Evolutionary conservation across 2,797 vertebrate genomes (phyloP), one percentile per base, ranked within the genome.

Genomic region (Tinamus major): DNA sequence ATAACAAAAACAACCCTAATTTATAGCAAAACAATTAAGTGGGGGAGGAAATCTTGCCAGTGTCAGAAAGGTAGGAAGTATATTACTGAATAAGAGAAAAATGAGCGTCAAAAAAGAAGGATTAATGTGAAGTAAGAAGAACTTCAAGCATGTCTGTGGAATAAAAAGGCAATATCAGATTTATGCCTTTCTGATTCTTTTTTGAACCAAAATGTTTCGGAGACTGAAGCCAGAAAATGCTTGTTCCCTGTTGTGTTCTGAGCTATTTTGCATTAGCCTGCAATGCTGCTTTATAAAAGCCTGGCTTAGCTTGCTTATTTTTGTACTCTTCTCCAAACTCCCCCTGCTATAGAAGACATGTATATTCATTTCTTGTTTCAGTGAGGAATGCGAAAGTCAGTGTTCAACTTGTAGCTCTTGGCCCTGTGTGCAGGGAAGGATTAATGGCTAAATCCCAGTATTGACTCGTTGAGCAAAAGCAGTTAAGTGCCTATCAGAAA

Each of bases 111-210:
- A 64, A 58, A 58, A 85, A 24, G 46, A 35, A 81, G 2, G 7
- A 51, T 5, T n/a, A 20, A 33, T 14, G 23, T 49, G 48, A 49
- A 35, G 44, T n/a, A 26, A 33, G 15, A 49, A 49, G 3, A 44
- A 33, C 56, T 35, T 1, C 3, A 24, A 56, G 71, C 44, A 10
- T 2, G 26, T 5, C 33, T 68, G 29, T 23, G 0, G 17, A 37
- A 44, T 29, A 7, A 64, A 13, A 11, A 31, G 26, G 29, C 4
- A 62, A 42, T 53, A 55, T 46, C 17, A 42, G 8, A 51, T 64
- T 68, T 72, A 0, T 8, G 4, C 0, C 2, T 9, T 53, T 62
- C 55, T 14, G 2, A 12, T 21, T 27, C n/a, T 88, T 55, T 10
- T 39, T 62, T 65, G 35, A 75, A 39, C 20, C 41, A 51, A 78